A percentile compares a stretch with the other conserved stretches of the same genome.
These are phyloP conservation scores for Nymphalis c-album DNA, from an alignment of 2,888 invertebrate genomes.

Conservation along the genomic window DNA sequence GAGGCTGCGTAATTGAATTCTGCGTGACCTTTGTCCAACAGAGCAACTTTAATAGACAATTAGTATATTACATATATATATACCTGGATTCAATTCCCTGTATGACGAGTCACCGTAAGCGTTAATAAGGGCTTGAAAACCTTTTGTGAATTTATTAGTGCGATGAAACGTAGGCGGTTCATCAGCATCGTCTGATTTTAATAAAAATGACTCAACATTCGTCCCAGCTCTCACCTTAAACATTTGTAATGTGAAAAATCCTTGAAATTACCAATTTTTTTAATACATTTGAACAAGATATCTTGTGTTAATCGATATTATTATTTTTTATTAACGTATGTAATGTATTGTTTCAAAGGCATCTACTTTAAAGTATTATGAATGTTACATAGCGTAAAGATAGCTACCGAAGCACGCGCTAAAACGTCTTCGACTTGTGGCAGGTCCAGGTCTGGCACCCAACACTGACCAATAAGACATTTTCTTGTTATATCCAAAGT, in stretches of 20 bases:
- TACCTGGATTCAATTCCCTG: slow-evolving; percentile 94
- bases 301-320: too few relatives aligned
- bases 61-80: background rate
- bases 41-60: background rate
- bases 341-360: too few relatives aligned
- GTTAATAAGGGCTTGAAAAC: slow-evolving; percentile 95
- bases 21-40: too few relatives aligned
- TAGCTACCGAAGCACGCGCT: slow-evolving; percentile 50
- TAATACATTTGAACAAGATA: too few relatives aligned
- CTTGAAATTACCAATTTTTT: too few relatives aligned
- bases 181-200: slow-evolving; percentile 85
- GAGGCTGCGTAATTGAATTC: too few relatives aligned
- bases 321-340: too few relatives aligned
- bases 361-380: too few relatives aligned
- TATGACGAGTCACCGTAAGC: slow-evolving; percentile 95
- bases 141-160: slow-evolving; percentile 94
- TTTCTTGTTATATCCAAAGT: slow-evolving; percentile 91
- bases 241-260: too few relatives aligned
- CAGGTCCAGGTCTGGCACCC: slow-evolving; percentile 87
- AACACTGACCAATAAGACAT: slow-evolving; percentile 90
- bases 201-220: slow-evolving; percentile 92
- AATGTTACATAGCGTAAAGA: background rate
- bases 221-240: slow-evolving; percentile 79
- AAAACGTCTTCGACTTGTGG: slow-evolving; percentile 79
- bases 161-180: slow-evolving; percentile 93